Percentiles rank a stretch among this genome's conserved stretches.
Conservation (phyloP, 2,797 vertebrate genomes). For the Sebastes cheni region DNA sequence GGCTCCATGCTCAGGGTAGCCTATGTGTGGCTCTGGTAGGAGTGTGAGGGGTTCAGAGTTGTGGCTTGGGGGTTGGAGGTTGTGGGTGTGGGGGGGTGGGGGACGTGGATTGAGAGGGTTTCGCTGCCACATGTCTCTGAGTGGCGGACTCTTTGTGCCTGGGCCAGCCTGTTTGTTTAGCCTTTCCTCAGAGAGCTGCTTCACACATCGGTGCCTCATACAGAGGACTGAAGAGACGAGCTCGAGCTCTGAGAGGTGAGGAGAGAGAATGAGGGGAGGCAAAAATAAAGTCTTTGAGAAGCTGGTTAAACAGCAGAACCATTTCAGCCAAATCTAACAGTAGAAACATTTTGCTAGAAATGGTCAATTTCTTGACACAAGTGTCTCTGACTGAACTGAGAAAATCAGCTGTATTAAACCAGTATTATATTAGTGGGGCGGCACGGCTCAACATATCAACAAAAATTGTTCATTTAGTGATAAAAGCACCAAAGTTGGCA, state of each 20-base stretch:
- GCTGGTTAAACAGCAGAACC: background rate
- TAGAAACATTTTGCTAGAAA: background rate
- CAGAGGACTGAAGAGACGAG: slow-evolving; percentile 9
- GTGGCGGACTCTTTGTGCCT: slow-evolving; percentile 77
- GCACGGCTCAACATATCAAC: too few relatives aligned
- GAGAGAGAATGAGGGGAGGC: background rate
- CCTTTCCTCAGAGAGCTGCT: slow-evolving; percentile 65
- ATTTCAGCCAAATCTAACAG: background rate
- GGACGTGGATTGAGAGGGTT: slow-evolving; percentile 65
- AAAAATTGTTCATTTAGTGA: too few relatives aligned
- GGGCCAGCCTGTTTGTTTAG: slow-evolving; percentile 82
- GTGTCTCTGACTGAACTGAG: background rate
- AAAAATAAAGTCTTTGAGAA: background rate
- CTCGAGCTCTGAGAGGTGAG: slow-evolving; percentile 1
- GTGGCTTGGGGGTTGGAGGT: slow-evolving; percentile 3
- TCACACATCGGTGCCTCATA: slow-evolving; percentile 64
- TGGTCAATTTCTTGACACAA: background rate
- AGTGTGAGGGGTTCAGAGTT: slow-evolving; percentile 47
- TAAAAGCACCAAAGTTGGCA: too few relatives aligned
- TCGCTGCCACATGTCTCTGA: slow-evolving; percentile 77
- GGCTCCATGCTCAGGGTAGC: slow-evolving; percentile 47
- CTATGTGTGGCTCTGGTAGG: slow-evolving; percentile 42
- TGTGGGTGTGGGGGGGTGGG: background rate
- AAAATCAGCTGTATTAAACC: background rate
- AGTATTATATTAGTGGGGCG: background rate